Conservation (phyloP, 2,888 invertebrate genomes). For the Strigamia transsilvanica region DNA sequence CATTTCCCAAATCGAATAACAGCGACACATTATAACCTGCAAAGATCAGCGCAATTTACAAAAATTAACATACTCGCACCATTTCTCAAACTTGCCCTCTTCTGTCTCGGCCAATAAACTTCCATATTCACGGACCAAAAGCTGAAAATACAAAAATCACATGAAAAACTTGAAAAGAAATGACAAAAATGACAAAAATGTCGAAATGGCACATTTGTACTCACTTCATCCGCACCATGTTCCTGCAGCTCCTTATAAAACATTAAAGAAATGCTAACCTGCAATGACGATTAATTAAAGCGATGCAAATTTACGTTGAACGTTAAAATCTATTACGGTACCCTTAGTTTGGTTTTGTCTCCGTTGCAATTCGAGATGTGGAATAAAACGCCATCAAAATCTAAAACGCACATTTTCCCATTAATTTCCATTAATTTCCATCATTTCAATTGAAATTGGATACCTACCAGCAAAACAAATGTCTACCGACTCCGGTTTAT, state of each 20-base stretch:
- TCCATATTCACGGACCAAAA: slow-evolving; percentile 93
- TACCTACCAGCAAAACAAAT: slow-evolving; percentile 73
- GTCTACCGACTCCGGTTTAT: slow-evolving; percentile 95
- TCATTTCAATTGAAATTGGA: neutral
- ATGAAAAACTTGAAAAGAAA: too few relatives aligned
- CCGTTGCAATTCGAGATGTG: slow-evolving; percentile 97
- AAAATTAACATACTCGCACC: neutral
- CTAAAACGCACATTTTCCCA: slow-evolving; percentile 67
- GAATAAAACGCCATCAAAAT: slow-evolving; percentile 99
- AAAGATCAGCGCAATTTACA: slow-evolving; percentile 59
- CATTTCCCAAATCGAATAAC: slow-evolving; percentile 88
- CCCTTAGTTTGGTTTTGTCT: slow-evolving; percentile 96
- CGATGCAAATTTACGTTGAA: neutral
- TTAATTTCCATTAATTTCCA: neutral
- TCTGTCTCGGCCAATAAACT: slow-evolving; percentile 82
- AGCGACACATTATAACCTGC: slow-evolving; percentile 93
- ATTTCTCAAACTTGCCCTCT: slow-evolving; percentile 70
- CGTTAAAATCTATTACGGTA: too few relatives aligned
- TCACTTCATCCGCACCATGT: slow-evolving; percentile 92
- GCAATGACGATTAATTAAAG: slow-evolving; percentile 62
- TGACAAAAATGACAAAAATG: neutral
- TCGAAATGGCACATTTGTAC: too few relatives aligned
- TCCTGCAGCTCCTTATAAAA: slow-evolving; percentile 98
- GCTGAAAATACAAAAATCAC: slow-evolving; percentile 65
- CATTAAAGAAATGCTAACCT: slow-evolving; percentile 98